Percentiles rank a stretch among this genome's conserved stretches.
phyloP scores from a whole-genome alignment of 2,888 invertebrate species.

The Strigamia transsilvanica region DNA sequence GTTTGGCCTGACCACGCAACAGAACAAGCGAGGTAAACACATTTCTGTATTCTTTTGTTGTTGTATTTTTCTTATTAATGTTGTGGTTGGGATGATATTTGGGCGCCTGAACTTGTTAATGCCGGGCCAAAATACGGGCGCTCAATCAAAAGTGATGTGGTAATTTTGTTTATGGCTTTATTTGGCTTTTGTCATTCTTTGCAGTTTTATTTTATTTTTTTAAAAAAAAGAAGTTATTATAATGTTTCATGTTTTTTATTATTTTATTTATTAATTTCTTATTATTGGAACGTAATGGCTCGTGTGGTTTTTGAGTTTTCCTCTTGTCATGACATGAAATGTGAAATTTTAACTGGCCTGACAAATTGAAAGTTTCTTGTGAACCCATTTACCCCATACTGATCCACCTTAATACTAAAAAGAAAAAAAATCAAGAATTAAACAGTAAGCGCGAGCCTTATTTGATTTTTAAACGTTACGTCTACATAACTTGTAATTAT shows the following conservation, averaged over 20 bases:
- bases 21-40: constrained; percentile 59
- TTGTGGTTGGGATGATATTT: background rate
- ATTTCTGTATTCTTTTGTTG: background rate
- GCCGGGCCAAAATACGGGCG: constrained; percentile 16
- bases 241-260: background rate
- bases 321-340: constrained; percentile 46
- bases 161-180: constrained; percentile 20
- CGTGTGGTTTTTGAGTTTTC: constrained; percentile 30
- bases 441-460: background rate
- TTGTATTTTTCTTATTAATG: background rate
- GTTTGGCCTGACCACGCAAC: constrained; percentile 61
- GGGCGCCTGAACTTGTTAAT: background rate
- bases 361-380: constrained; percentile 9
- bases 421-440: background rate
- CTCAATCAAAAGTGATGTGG: constrained; percentile 25
- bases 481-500: too few species aligned
- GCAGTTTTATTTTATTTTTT: background rate
- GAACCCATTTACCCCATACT: background rate
- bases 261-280: background rate
- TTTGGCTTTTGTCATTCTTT: constrained; percentile 37
- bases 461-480: background rate
- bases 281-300: constrained; percentile 18
- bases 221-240: constrained; percentile 57
- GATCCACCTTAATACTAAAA: background rate
- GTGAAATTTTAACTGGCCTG: background rate